These are phyloP conservation scores for Chirona hameri DNA, from an alignment of 2,888 invertebrate species.

Conservation along the genomic window DNA sequence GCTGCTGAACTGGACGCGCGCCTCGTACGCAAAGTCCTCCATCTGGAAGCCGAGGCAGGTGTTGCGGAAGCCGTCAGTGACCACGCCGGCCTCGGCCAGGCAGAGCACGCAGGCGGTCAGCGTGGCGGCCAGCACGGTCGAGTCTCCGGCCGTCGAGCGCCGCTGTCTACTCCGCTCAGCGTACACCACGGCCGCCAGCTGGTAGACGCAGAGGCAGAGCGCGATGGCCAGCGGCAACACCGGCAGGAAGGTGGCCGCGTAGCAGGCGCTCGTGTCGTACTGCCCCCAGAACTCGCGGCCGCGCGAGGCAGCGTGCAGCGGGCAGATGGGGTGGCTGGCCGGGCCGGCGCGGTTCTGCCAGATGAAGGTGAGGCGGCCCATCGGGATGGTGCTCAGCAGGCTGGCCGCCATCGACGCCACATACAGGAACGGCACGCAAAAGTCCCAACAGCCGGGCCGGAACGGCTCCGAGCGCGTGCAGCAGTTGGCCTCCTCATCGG, in stretches of 20 bases:
- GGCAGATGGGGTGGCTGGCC: background rate
- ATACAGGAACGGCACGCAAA: slow-evolving; percentile 6
- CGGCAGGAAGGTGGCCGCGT: slow-evolving; percentile 8
- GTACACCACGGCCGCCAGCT: slow-evolving; percentile 24
- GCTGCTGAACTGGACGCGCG: background rate
- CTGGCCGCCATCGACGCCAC: background rate
- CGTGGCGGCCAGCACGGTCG: background rate
- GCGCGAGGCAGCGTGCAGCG: slow-evolving; percentile 1
- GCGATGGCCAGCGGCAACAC: slow-evolving; percentile 13
- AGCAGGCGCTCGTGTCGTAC: slow-evolving; percentile 1
- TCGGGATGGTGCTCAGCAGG: slow-evolving; percentile 6
- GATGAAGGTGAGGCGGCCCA: slow-evolving; percentile 23
- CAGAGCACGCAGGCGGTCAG: background rate
- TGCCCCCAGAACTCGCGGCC: background rate
- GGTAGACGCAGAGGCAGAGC: slow-evolving; percentile 22
- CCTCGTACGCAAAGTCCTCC: slow-evolving; percentile 23
- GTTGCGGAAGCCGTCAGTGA: slow-evolving; percentile 10
- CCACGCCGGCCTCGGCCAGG: background rate
- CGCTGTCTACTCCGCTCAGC: background rate
- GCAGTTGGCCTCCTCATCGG: background rate
- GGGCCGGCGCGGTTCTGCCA: slow-evolving; percentile 26
- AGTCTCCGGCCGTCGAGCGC: background rate
- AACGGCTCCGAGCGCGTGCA: slow-evolving; percentile 2
- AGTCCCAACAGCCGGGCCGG: slow-evolving; percentile 12
- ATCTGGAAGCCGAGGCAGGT: slow-evolving; percentile 25